Percentiles rank a stretch among this genome's conserved stretches.
phyloP scores from a whole-genome alignment of 2,888 invertebrate species.

The Stictocephala bisonia region DNA sequence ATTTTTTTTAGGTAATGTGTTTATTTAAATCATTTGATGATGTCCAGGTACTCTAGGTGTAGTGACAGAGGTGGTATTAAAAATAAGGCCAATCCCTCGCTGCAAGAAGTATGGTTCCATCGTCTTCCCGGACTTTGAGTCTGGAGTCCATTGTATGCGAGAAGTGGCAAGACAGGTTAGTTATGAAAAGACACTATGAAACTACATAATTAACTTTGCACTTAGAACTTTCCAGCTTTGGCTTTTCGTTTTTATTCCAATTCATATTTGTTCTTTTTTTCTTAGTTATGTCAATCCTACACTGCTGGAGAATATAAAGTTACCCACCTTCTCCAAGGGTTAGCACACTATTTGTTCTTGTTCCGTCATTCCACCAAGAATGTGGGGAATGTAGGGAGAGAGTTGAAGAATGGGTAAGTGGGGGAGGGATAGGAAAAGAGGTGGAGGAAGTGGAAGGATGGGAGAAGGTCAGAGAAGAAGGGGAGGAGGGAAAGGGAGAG shows the following conservation, averaged over 20 bases:
- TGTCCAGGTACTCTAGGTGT: conserved; percentile 86
- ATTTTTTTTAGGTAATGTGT: background rate
- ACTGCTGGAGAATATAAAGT: no score
- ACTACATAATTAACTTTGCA: background rate
- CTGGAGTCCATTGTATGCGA: conserved; percentile 89
- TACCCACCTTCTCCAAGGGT: no score
- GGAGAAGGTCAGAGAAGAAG: no score
- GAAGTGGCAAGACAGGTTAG: conserved; percentile 74
- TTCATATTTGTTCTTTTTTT: background rate
- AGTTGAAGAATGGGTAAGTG: no score
- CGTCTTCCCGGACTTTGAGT: conserved; percentile 92
- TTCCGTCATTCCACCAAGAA: no score
- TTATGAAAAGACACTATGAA: no score
- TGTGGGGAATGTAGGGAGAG: no score
- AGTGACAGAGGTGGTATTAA: conserved; percentile 90
- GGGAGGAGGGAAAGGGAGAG: no score
- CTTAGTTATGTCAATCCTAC: background rate
- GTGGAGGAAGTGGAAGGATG: no score
- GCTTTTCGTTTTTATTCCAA: background rate
- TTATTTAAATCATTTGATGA: background rate
- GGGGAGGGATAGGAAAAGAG: no score
- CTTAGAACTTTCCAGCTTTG: background rate
- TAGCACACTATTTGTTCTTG: no score
- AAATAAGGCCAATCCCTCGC: conserved; percentile 89
- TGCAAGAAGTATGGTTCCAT: conserved; percentile 92